Conservation (phyloP, 2,888 invertebrate genomes). For the Sycophila texana region DNA sequence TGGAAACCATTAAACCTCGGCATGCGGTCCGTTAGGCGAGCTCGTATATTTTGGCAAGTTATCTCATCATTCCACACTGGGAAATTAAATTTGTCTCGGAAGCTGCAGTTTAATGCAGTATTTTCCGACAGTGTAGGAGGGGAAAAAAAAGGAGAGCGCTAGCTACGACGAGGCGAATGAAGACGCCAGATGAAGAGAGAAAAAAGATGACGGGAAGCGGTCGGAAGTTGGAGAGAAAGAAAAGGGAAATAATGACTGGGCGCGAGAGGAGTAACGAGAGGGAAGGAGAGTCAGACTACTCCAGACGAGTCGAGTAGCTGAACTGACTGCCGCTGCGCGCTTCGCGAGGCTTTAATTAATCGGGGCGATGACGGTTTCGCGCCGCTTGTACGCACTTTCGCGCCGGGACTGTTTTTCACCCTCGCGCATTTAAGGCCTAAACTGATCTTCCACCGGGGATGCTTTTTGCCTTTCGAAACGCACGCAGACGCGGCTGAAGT, state of each 20-base stretch:
- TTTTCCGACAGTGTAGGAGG: background rate
- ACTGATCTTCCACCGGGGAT: background rate
- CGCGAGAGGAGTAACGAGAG: constrained; percentile 21
- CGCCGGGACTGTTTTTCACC: background rate
- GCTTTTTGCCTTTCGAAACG: background rate
- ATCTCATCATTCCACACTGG: too few species aligned
- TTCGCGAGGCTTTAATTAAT: constrained; percentile 51
- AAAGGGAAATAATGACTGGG: constrained; percentile 14
- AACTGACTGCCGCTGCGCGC: constrained; percentile 21
- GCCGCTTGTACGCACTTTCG: constrained; percentile 9
- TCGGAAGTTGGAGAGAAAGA: constrained; percentile 30
- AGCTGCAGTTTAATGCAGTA: background rate
- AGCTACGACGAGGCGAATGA: too few species aligned
- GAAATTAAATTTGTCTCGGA: too few species aligned
- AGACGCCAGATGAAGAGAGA: background rate
- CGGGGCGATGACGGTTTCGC: constrained; percentile 22
- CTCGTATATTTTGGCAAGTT: too few species aligned
- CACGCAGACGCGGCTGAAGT: background rate
- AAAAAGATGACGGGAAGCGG: background rate
- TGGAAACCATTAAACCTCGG: too few species aligned
- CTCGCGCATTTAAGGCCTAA: background rate
- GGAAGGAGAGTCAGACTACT: constrained; percentile 37
- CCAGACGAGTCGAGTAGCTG: constrained; percentile 45
- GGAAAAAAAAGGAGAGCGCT: background rate
- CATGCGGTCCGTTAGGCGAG: too few species aligned